A percentile compares a stretch with the other conserved stretches of the same genome.
Evolutionary conservation across 2,113 vertebrate species (phyloP).

Genomic region (Ahaetulla prasina): DNA sequence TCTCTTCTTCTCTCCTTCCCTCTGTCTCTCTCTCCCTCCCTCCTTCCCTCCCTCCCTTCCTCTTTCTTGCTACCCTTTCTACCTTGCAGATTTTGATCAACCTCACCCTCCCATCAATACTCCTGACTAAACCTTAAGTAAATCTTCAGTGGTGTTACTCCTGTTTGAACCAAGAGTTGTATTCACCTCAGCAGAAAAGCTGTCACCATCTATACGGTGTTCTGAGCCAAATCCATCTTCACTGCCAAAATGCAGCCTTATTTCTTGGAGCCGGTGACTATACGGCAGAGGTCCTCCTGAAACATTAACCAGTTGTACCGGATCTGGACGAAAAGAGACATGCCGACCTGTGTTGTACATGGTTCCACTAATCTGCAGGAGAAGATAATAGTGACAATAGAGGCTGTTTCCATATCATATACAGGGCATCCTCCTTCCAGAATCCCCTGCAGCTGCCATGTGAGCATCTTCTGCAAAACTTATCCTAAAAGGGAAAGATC

Average conservation of each 20-base stretch:
- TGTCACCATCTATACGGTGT: conserved; percentile 67
- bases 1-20: not conserved
- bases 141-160: not conserved
- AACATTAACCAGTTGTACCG: conserved; percentile 66
- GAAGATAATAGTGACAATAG: not conserved
- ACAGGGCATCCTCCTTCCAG: not conserved
- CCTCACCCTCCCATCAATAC: not conserved
- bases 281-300: conserved; percentile 73
- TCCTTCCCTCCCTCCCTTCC: too few relatives aligned
- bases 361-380: conserved; percentile 63
- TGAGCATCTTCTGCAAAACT: not conserved
- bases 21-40: not conserved
- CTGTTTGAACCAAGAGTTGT: not conserved
- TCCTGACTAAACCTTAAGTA: not conserved
- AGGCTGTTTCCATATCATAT: not conserved
- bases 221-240: conserved; percentile 68
- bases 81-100: not conserved
- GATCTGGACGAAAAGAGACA: conserved; percentile 66
- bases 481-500: not conserved
- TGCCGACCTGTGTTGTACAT: conserved; percentile 69
- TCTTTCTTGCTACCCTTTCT: not conserved
- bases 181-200: conserved; percentile 65
- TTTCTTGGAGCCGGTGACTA: conserved; percentile 67
- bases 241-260: conserved; percentile 67
- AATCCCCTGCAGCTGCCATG: not conserved